Conservation (phyloP, 92 coral and sea anemone species). For the Meandrina meandrites region DNA sequence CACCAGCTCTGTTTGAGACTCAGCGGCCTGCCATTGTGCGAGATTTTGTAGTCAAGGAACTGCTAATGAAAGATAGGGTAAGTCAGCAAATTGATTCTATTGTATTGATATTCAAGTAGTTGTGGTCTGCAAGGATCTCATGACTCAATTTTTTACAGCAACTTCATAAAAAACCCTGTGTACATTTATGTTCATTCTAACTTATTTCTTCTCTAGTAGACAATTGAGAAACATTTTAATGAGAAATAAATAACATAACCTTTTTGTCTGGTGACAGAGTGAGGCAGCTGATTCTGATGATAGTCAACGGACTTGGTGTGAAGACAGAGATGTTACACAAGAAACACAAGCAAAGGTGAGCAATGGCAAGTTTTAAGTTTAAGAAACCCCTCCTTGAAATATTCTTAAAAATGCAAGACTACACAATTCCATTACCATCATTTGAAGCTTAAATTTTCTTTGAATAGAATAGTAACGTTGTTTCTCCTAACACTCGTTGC, state of each 20-base stretch:
- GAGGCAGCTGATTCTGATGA: slow-evolving; percentile 53
- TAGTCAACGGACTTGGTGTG: slow-evolving; percentile 81
- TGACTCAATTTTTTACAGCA: not conserved
- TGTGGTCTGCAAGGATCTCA: not conserved
- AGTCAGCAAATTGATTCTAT: slow-evolving; percentile 5
- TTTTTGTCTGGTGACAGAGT: slow-evolving; percentile 42
- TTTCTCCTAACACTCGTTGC: not conserved
- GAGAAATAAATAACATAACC: not conserved
- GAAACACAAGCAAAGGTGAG: slow-evolving; percentile 91
- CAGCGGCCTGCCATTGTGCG: slow-evolving; percentile 73
- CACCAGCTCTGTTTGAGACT: slow-evolving; percentile 83
- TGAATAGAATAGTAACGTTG: not conserved
- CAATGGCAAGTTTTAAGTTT: no score
- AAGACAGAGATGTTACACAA: slow-evolving; percentile 77
- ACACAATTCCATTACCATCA: no score
- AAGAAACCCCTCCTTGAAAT: not conserved
- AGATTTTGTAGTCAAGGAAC: slow-evolving; percentile 91
- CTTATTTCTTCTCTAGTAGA: not conserved
- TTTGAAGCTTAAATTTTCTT: no score
- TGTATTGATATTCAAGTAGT: not conserved
- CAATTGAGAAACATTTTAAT: not conserved
- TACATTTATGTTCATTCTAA: not conserved
- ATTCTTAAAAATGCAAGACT: not conserved
- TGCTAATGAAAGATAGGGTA: slow-evolving; percentile 93
- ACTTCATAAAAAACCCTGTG: not conserved